A percentile compares a stretch with the other conserved stretches of the same genome.
These are phyloP conservation scores for Melanotaenia duboulayi DNA, from an alignment of 2,113 vertebrate species.

Conservation along the genomic window DNA sequence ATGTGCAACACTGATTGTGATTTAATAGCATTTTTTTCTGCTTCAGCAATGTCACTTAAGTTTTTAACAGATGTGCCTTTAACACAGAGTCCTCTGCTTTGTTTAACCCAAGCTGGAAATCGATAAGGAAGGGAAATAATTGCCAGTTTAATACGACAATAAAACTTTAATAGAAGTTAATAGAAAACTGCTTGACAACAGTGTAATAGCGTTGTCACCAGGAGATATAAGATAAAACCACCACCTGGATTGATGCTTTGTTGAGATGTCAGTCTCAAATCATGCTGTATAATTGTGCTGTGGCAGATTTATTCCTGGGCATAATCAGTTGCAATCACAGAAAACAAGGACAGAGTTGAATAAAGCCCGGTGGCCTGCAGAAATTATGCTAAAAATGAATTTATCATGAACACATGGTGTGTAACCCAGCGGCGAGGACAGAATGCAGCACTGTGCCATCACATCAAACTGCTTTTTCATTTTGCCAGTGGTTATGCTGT, in stretches of 20 bases:
- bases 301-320: slow-evolving; percentile 51
- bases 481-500: slow-evolving; percentile 30
- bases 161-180: slow-evolving; percentile 38
- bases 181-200: slow-evolving; percentile 36
- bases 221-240: slow-evolving; percentile 35
- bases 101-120: slow-evolving; percentile 17
- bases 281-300: slow-evolving; percentile 21
- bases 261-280: slow-evolving; percentile 51
- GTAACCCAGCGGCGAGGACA: slow-evolving; percentile 19
- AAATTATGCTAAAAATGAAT: slow-evolving; percentile 45
- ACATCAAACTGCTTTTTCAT: slow-evolving; percentile 35
- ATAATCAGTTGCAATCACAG: slow-evolving; percentile 58
- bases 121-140: slow-evolving; percentile 47
- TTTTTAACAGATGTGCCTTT: slow-evolving; percentile 31
- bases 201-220: slow-evolving; percentile 44
- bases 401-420: slow-evolving; percentile 36
- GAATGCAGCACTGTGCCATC: slow-evolving; percentile 31
- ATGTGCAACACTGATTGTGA: slow-evolving; percentile 13
- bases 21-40: neutral
- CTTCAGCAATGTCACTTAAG: slow-evolving; percentile 9
- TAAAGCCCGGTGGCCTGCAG: slow-evolving; percentile 36
- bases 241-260: slow-evolving; percentile 25
- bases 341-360: slow-evolving; percentile 42
- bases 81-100: slow-evolving; percentile 34
- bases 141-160: slow-evolving; percentile 42